phyloP scores from a whole-genome alignment of 2,797 vertebrate species.

The Spinus olivaceus region DNA sequence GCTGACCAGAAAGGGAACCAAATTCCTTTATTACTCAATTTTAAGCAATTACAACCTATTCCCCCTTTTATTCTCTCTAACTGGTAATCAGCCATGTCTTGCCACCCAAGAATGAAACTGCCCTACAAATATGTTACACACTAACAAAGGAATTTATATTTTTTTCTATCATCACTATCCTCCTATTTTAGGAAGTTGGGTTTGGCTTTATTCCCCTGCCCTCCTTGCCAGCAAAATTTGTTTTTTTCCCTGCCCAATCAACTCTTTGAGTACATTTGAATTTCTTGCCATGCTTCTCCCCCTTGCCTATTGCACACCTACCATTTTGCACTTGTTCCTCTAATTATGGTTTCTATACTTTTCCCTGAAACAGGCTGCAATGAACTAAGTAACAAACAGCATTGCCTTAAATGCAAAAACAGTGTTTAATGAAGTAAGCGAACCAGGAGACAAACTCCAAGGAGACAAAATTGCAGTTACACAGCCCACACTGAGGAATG shows the following conservation, averaged over 20 bases:
- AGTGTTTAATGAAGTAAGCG: background rate
- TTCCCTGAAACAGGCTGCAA: background rate
- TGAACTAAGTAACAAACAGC: background rate
- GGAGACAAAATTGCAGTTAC: background rate
- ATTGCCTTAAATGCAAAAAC: background rate
- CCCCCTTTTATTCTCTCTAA: background rate
- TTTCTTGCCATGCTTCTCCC: background rate
- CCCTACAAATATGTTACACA: background rate
- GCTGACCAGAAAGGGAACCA: background rate
- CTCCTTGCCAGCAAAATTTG: background rate
- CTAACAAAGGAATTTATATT: background rate
- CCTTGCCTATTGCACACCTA: background rate
- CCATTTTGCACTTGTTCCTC: background rate
- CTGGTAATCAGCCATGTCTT: background rate
- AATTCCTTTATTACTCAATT: background rate
- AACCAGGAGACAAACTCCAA: background rate
- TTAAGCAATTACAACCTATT: background rate
- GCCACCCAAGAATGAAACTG: background rate
- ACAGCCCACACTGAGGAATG: background rate
- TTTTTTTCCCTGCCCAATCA: background rate
- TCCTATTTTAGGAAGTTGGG: background rate
- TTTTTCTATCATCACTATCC: background rate
- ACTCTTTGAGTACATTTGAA: background rate
- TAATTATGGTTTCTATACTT: background rate
- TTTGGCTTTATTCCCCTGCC: background rate